A percentile compares a stretch with the other conserved stretches of the same genome.
These are phyloP conservation scores for Chloroceryle inda DNA, from an alignment of 2,797 vertebrate species.

Conservation along the genomic window DNA sequence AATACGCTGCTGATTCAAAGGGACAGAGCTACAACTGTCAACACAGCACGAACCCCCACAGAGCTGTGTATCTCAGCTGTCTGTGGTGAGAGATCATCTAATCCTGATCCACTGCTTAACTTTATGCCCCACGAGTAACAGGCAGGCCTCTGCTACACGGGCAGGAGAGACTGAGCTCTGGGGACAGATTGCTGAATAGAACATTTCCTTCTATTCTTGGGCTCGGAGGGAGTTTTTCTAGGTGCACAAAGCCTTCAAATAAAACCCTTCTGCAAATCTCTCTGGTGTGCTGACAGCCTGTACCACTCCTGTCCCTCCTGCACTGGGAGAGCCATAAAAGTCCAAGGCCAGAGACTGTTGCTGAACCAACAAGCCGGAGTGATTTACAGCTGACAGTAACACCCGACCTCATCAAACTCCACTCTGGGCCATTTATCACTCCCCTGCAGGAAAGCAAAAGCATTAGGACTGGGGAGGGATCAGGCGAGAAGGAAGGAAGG, in stretches of 20 bases:
- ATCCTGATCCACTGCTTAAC: background rate
- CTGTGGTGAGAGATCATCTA: background rate
- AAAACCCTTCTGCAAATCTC: conserved; percentile 24
- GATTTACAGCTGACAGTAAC: conserved; percentile 36
- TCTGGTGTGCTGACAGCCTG: background rate
- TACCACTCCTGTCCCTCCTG: conserved; percentile 4
- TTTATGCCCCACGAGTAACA: rapidly evolving
- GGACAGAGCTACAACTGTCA: background rate
- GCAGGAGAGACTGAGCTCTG: rapidly evolving
- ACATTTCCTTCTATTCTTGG: background rate
- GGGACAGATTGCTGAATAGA: background rate
- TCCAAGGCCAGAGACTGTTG: conserved; percentile 40
- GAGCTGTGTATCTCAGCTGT: background rate
- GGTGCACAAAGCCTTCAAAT: background rate
- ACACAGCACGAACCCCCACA: background rate
- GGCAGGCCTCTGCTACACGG: rapidly evolving
- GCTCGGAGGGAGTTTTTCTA: background rate
- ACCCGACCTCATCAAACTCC: conserved; percentile 63
- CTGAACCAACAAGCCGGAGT: conserved; percentile 51
- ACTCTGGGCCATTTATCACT: conserved; percentile 42
- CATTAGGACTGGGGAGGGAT: background rate
- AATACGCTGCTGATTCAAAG: background rate
- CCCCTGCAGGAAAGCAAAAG: background rate
- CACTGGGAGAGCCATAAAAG: background rate
- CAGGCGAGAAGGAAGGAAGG: background rate